Evolutionary conservation across 2,888 invertebrate genomes (phyloP).

Genomic region (Pseudoips prasinana): DNA sequence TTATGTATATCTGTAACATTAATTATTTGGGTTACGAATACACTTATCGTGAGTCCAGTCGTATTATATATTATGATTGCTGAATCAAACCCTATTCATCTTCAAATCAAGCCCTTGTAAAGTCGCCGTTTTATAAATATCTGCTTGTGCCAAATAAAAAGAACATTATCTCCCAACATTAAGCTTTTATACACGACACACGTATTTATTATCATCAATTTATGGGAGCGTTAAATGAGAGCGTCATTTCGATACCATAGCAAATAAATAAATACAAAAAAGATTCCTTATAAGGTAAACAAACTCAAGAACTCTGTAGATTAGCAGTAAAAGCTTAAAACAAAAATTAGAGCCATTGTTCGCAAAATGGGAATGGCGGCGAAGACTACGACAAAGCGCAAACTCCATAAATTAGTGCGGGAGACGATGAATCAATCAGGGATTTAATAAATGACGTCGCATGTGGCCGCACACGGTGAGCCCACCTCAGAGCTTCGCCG

Average conservation of each 20-base stretch:
- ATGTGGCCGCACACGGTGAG: slow-evolving; percentile 63
- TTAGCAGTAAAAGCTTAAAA: slow-evolving; percentile 50
- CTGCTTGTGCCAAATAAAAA: too few species aligned
- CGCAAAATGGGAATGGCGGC: slow-evolving; percentile 49
- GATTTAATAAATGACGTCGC: slow-evolving; percentile 59
- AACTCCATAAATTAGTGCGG: slow-evolving; percentile 68
- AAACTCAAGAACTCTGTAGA: slow-evolving; percentile 39
- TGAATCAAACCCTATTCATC: too few species aligned
- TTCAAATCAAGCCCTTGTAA: too few species aligned
- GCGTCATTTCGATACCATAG: slow-evolving; percentile 29
- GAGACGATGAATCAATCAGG: slow-evolving; percentile 76
- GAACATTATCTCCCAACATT: slow-evolving; percentile 2
- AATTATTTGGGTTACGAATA: too few species aligned
- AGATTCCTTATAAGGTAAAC: slow-evolving; percentile 34
- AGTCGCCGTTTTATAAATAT: too few species aligned
- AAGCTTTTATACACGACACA: slow-evolving; percentile 35
- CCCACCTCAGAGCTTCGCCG: slow-evolving; percentile 24
- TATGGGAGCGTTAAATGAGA: slow-evolving; percentile 39
- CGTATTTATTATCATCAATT: slow-evolving; percentile 40
- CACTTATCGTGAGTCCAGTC: too few species aligned
- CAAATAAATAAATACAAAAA: slow-evolving; percentile 47
- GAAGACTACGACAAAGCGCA: slow-evolving; percentile 57
- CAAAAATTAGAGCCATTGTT: slow-evolving; percentile 60
- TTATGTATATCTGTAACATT: too few species aligned
- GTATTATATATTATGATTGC: too few species aligned